Base-by-base conservation (phyloP, 2,113 vertebrate genomes). In the Microtus oregoni region DNA sequence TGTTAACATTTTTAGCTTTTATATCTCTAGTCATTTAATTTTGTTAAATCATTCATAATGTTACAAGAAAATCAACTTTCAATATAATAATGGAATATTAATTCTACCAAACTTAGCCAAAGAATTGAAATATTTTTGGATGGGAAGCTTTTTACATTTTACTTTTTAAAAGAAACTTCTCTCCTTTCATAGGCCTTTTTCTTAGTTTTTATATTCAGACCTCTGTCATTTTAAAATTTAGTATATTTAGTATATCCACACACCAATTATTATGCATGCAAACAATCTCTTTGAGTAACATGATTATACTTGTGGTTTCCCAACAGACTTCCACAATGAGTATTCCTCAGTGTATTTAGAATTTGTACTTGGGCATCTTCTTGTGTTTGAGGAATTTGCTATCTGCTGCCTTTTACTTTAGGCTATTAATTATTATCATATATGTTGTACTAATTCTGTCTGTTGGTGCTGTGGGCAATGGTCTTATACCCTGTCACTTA, bases 151-250 rank as follows among this genome's bases (percentile, higher is more conserved):
- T 28, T 9, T 58, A 10, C 10, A 28, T 44, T 96, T 90, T 63
- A 81, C 44, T 79, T 89, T 93, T 67, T n/a, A 15, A 50, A 81
- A 89, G 44, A 82, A 73, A 76, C 22, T 78, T 96, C 38, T 92
- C 26, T 94, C 17, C 91, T 26, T 47, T 68, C 85, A 55, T 89
- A 63, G 15, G 58, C 47, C 38, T 73, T 52, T 26, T 50, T 65
- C 17, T 61, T 28, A 78, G n/a, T 67, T 91, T 85, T 91, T 91
- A 86, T 79, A 79, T 73, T 86, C 52, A 87, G 68, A 89, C 22
- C 35, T 0, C 5, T 3, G 3, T 28, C 7, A n/a, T 47, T 77
- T 44, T 68, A 38, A 35, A 79, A 35, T 92, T 92, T 13, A 58
- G 32, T 28, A 67, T 78, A 19, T 32, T n/a, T 22, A 76, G 14